Evolutionary conservation across 1,140 invertebrate species (phyloP), one percentile per base, ranked within the genome.

Genomic region (Triops cancriformis): DNA sequence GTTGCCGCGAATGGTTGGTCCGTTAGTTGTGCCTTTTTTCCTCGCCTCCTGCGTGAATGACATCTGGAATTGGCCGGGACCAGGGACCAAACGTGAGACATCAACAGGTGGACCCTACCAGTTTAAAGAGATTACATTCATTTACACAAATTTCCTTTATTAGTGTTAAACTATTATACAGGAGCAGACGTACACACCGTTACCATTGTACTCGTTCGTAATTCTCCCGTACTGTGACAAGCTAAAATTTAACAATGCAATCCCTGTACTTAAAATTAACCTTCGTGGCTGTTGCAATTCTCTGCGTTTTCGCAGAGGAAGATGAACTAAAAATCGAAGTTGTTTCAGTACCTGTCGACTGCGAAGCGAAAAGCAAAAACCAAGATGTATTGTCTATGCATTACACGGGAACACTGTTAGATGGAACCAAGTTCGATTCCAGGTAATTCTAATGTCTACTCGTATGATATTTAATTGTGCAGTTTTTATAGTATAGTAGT

Each of bases 351-450:
- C 92, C 94, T 1, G 93, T 95, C 81, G 87, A 89, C 73, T 97
- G 95, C 87, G 89, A 90, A 3, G 85, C 88, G 80, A 93, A 92
- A 84, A 90, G 92, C n/a, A 94, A 95, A 84, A 89, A 89, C 79
- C 92, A 93, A 37, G 94, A 97, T 85, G 91, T 92, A 87, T 89
- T 97, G 43, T 93, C 93, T 73, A 97, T 97, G 94, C 95, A 97
- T 84, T 97, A 97, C 83, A 94, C 91, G 43, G 95, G 95, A 80
- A 95, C 92, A 26, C 87, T 97, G 64, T 86, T 88, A 79, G 92
- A 96, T 85, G 94, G 94, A 76, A 94, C 89, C 82, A 94, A 96
- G 86, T 97, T 97, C 83, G 94, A 97, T 84, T 96, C 94, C 81
- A 96, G 94, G 93, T 96, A 87, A 89, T 88, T 5, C 4, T 41